Percentiles rank a stretch among this genome's conserved stretches.
These are phyloP conservation scores for Peromyscus polionotus DNA, from an alignment of 2,113 vertebrate species.

Conservation along the genomic window DNA sequence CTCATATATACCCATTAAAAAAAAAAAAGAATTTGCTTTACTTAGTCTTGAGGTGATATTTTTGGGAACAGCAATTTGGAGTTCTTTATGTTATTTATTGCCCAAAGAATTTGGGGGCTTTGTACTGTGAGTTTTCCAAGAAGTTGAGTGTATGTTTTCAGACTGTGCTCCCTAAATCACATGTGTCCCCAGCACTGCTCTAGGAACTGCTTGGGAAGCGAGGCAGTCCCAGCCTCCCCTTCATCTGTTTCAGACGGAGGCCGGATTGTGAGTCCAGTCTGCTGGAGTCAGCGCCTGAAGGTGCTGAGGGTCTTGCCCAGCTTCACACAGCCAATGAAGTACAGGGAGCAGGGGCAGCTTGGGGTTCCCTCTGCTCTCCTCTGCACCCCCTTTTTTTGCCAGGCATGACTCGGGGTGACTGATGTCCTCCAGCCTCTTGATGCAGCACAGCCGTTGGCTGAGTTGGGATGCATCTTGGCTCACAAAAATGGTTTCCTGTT, in stretches of 20 bases:
- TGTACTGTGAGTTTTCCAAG: background rate
- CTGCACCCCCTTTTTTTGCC: background rate
- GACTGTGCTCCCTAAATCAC: background rate
- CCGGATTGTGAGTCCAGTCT: too few species aligned
- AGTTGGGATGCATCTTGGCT: background rate
- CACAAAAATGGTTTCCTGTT: background rate
- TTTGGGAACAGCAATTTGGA: background rate
- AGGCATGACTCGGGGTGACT: background rate
- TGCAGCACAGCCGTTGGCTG: background rate
- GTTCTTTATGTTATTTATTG: background rate
- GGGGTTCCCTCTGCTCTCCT: background rate
- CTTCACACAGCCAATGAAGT: background rate
- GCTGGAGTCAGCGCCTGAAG: background rate
- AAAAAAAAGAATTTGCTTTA: background rate
- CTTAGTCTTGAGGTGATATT: slow-evolving; percentile 21
- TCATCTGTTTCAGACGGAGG: background rate
- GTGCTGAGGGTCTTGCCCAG: background rate
- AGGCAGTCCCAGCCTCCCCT: background rate
- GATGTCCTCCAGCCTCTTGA: background rate
- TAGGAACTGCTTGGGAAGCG: background rate
- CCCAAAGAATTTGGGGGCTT: slow-evolving; percentile 30
- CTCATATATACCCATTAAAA: background rate
- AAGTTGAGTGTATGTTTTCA: background rate
- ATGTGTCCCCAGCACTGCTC: background rate
- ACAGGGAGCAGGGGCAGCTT: too few species aligned